A percentile compares a stretch with the other conserved stretches of the same genome.
Evolutionary conservation across 2,797 vertebrate species (phyloP).

Genomic region (Cossypha niveicapilla): DNA sequence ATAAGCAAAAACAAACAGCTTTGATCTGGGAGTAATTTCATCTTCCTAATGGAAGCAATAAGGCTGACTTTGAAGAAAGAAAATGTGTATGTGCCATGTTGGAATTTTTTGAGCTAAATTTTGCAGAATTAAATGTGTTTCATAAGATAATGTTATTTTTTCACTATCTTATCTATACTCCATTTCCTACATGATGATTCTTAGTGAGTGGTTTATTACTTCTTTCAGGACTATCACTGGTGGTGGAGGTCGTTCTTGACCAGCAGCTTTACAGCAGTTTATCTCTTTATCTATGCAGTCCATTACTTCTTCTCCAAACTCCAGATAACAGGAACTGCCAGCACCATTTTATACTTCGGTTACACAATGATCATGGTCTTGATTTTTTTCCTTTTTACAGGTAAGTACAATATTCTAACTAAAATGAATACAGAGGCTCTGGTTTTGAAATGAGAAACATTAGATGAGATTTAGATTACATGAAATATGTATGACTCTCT

Average conservation of each 20-base stretch:
- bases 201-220: neutral
- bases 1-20: neutral
- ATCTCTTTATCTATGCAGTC: slow-evolving; percentile 86
- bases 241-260: slow-evolving; percentile 91
- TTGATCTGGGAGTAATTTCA: neutral
- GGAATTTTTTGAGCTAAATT: neutral
- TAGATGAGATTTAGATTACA: neutral
- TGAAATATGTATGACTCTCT: neutral
- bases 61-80: neutral
- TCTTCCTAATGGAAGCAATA: neutral
- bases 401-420: slow-evolving; percentile 50
- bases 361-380: slow-evolving; percentile 91
- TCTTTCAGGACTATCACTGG: slow-evolving; percentile 88
- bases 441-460: neutral
- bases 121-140: neutral
- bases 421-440: neutral
- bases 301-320: slow-evolving; percentile 93
- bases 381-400: slow-evolving; percentile 95
- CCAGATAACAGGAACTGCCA: slow-evolving; percentile 86
- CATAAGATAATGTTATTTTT: neutral
- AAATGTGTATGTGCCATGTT: fast-evolving
- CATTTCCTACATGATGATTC: neutral
- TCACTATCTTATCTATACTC: neutral
- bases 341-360: slow-evolving; percentile 91
- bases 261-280: slow-evolving; percentile 88